Conservation (phyloP, 2,797 vertebrate genomes). For the Scyliorhinus canicula region DNA sequence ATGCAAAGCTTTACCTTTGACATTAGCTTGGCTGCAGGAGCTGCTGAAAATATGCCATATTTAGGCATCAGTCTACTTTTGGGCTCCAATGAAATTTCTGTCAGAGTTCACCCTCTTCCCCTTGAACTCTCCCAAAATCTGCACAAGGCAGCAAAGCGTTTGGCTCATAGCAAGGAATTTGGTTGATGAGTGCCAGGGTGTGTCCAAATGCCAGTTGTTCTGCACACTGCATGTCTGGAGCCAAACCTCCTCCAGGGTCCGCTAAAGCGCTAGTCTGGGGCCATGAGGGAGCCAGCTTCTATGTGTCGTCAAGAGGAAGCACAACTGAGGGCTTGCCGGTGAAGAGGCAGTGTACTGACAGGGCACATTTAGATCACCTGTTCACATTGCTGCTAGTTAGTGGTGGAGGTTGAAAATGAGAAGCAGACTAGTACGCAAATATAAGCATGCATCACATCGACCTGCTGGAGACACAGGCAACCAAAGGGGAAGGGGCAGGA, state of each 20-base stretch:
- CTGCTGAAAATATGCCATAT: not conserved
- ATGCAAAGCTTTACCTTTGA: too few species aligned
- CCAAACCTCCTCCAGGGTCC: not conserved
- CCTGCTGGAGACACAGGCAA: not conserved
- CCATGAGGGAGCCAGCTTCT: not conserved
- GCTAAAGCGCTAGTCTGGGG: not conserved
- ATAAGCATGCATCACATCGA: not conserved
- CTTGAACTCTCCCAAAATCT: not conserved
- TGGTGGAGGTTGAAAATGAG: not conserved
- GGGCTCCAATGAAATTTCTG: not conserved
- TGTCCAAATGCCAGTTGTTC: not conserved
- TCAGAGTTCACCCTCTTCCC: not conserved
- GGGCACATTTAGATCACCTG: not conserved
- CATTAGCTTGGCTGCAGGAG: not conserved
- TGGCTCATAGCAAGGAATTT: not conserved
- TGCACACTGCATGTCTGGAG: not conserved
- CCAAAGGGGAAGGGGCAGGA: not conserved
- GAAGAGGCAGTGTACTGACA: too few species aligned
- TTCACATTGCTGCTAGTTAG: not conserved
- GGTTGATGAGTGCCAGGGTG: not conserved
- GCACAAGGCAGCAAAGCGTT: not conserved
- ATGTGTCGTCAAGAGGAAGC: not conserved
- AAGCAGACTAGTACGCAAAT: not conserved
- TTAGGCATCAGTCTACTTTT: not conserved
- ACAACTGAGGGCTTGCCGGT: not conserved